These are phyloP conservation scores for Nicator chloris DNA, from an alignment of 2,113 vertebrate species.

Conservation along the genomic window DNA sequence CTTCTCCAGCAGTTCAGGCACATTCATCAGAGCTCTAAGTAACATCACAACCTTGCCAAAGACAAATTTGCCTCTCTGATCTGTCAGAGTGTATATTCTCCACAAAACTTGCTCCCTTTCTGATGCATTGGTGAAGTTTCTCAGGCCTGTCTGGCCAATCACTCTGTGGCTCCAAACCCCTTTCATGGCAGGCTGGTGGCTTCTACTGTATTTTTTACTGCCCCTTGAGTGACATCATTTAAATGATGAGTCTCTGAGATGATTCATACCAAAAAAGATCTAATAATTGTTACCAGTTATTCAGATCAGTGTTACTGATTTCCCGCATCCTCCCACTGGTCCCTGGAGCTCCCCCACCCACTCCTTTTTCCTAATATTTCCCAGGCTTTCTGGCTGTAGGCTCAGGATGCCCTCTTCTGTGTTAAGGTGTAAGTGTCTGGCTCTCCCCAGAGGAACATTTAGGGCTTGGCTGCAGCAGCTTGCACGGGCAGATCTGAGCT, in stretches of 20 bases:
- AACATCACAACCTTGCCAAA: background rate
- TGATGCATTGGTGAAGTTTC: background rate
- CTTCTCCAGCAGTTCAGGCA: background rate
- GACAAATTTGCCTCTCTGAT: background rate
- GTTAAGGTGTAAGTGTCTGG: background rate
- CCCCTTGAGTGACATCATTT: slow-evolving; percentile 8
- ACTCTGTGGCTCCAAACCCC: background rate
- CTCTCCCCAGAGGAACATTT: background rate
- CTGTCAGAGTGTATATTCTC: background rate
- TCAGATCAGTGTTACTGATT: slow-evolving; percentile 34
- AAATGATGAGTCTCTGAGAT: slow-evolving; percentile 3
- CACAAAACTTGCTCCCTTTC: background rate
- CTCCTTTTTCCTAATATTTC: slow-evolving; percentile 4
- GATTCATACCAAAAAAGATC: slow-evolving; percentile 50
- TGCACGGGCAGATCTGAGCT: background rate
- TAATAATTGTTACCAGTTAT: slow-evolving; percentile 59
- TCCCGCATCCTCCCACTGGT: slow-evolving; percentile 53
- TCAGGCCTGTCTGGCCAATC: background rate
- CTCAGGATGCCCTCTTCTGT: background rate
- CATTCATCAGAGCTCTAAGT: background rate
- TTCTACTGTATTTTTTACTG: background rate
- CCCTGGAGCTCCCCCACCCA: slow-evolving; percentile 46
- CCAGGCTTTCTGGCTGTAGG: slow-evolving; percentile 7
- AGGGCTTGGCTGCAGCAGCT: background rate
- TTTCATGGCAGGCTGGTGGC: background rate